A percentile compares a stretch with the other conserved stretches of the same genome.
Evolutionary conservation across 2,888 invertebrate genomes (phyloP).

Genomic region (Agriopis leucophaearia): DNA sequence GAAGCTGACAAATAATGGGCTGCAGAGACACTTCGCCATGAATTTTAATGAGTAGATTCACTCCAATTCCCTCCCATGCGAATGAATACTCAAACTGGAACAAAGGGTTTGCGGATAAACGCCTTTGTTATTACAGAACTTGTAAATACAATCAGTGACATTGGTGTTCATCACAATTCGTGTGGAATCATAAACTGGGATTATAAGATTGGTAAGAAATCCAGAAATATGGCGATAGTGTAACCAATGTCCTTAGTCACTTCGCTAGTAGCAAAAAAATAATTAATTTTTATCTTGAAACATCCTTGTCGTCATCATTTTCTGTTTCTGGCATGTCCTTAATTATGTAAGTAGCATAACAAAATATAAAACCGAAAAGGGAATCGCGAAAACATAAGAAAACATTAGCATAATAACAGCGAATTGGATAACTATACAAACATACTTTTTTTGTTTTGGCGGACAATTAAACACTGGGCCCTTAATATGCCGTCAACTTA

Average conservation of each 20-base stretch:
- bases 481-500: too few species aligned
- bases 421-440: too few species aligned
- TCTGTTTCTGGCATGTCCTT: too few species aligned
- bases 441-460: too few species aligned
- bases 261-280: background rate
- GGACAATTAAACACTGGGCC: too few species aligned
- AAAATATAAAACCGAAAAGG: too few species aligned
- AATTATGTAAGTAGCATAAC: too few species aligned
- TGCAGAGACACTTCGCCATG: slow-evolving; percentile 61
- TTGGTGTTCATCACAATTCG: slow-evolving; percentile 18
- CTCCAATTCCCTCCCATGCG: slow-evolving; percentile 62
- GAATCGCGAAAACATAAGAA: too few species aligned
- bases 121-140: slow-evolving; percentile 50
- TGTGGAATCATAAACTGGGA: slow-evolving; percentile 1
- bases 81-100: slow-evolving; percentile 62
- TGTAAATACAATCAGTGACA: slow-evolving; percentile 23
- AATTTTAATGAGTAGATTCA: slow-evolving; percentile 68
- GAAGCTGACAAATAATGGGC: slow-evolving; percentile 63
- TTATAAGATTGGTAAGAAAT: background rate
- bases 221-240: background rate
- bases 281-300: too few species aligned
- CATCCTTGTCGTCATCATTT: too few species aligned
- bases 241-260: background rate
- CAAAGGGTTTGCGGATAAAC: slow-evolving; percentile 63
- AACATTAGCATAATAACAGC: too few species aligned